A percentile compares a stretch with the other conserved stretches of the same genome.
Conservation (phyloP, 2,888 invertebrate species). For the Papilio gigon region DNA sequence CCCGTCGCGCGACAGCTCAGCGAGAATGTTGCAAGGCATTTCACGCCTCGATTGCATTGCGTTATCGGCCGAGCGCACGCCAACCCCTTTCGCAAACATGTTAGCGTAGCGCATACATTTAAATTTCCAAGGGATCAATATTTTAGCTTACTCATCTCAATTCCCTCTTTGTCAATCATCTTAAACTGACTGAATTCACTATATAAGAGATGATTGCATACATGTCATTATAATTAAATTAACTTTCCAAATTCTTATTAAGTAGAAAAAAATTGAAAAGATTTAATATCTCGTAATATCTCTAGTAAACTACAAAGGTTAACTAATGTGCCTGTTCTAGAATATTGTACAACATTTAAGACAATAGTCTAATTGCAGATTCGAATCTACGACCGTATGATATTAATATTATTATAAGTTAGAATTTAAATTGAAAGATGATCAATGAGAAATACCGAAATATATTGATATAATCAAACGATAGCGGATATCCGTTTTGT, state of each 20-base stretch:
- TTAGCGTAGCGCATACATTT: slow-evolving; percentile 69
- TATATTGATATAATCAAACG: slow-evolving; percentile 42
- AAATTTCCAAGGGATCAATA: slow-evolving; percentile 74
- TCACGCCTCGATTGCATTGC: slow-evolving; percentile 61
- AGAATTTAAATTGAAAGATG: neutral
- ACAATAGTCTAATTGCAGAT: too few relatives aligned
- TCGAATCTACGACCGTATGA: too few relatives aligned
- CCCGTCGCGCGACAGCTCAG: slow-evolving; percentile 55
- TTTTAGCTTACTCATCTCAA: slow-evolving; percentile 56
- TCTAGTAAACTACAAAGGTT: too few relatives aligned
- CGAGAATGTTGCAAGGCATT: slow-evolving; percentile 60
- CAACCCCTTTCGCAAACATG: slow-evolving; percentile 68
- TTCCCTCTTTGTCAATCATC: slow-evolving; percentile 56
- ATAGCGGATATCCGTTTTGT: slow-evolving; percentile 59
- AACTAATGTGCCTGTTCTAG: too few relatives aligned
- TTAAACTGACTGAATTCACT: slow-evolving; percentile 1
- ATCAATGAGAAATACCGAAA: slow-evolving; percentile 26
- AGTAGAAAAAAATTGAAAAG: too few relatives aligned
- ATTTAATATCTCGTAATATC: too few relatives aligned
- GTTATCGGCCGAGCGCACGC: slow-evolving; percentile 69
- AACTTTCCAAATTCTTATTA: too few relatives aligned
- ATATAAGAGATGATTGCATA: neutral
- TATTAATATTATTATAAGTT: neutral
- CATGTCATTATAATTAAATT: too few relatives aligned
- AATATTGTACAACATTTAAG: neutral